Base-by-base conservation (phyloP, 2,113 vertebrate species). In the Noturus placidus region DNA sequence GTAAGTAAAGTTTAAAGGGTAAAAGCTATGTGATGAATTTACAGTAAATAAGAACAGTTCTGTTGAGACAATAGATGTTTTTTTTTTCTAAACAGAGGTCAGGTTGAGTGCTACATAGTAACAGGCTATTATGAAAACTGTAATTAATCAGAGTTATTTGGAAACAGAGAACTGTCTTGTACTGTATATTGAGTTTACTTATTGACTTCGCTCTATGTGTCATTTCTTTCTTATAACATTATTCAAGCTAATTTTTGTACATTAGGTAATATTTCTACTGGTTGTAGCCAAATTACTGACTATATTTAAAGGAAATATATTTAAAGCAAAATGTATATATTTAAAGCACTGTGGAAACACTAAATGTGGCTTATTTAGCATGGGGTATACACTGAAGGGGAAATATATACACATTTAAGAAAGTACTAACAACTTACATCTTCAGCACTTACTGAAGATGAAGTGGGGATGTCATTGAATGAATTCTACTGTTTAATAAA, bases 1-100 rank as follows among this genome's bases (percentile, higher is more conserved):
- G 89, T 86, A 38, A 69, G 85, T 33, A 46, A 74, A 67, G 42
- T 50, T 61, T 79, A 59, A 4, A 85, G 74, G 11, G 72, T 56
- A 52, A 4, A 11, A 22, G 10, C 35, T 13, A 38, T 22, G 4
- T 14, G 7, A 10, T n/a, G 25, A 13, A n/a, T 77, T 77, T 22
- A 77, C 74, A 50, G 74, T 77, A 77, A 77, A 25, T 82, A 54
- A 79, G 25, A 9, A 54, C 46, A 50, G 3, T 19, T 38, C 11
- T 38, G 17, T 35, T 61, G 19, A 70, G 27, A 77, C 52, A 52
- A 52, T n/a, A 52, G 46, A 52, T 46, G 14, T 14, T 50, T 50
- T 27, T 72, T 46, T 76, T 46, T 22, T 77, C 0, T 14, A 22
- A 77, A 52, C 42, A 77, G 42, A n/a, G 46, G 13, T 27, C 4